Evolutionary conservation across 2,113 vertebrate species (phyloP), one percentile per base, ranked within the genome.

Genomic region (Passer montanus): DNA sequence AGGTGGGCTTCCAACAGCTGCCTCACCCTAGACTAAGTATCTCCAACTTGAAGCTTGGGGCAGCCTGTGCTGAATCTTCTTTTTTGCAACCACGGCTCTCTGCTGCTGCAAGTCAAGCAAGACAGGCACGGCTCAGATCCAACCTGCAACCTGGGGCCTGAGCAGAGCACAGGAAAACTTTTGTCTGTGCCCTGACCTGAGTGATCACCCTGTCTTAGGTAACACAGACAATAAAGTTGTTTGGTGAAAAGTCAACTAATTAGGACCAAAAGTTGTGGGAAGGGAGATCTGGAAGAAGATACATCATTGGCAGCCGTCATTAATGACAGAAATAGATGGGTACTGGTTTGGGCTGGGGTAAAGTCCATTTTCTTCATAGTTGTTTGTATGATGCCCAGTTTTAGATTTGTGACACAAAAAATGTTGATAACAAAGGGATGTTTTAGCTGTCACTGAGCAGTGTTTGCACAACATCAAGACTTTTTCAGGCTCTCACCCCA

Each of bases 371-470:
- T 63, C 72, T 86, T 80, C 72, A 11, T 1, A 47, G 72, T 35
- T 80, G 23, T 33, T 68, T 0, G 0, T 59, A 16, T 19, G 18
- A 23, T 55, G 44, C 39, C 73, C 1, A 0, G 23, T 20, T 95
- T 85, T 72, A 53, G 28, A 74, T 70, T 41, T 72, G 39, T 75
- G 62, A 41, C 21, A 16, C 27, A 47, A 68, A 68, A 58, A 64
- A 15, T 30, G 19, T 33, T 62, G 41, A 6, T 66, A 74, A 31
- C 11, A 43, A 8, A 39, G 33, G 23, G 26, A 39, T 47, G 28
- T 31, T 88, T 49, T 53, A 27, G 31, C 15, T 62, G 14, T 9
- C 5, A 2, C 69, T 75, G 31, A 92, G 50, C n/a, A 49, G 31
- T 14, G 41, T 41, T 92, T 13, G 28, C 41, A 66, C 7, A 53